Percentiles rank a stretch among this genome's conserved stretches.
phyloP scores from a whole-genome alignment of 2,888 invertebrate genomes.

The Octonoba sinensis region DNA sequence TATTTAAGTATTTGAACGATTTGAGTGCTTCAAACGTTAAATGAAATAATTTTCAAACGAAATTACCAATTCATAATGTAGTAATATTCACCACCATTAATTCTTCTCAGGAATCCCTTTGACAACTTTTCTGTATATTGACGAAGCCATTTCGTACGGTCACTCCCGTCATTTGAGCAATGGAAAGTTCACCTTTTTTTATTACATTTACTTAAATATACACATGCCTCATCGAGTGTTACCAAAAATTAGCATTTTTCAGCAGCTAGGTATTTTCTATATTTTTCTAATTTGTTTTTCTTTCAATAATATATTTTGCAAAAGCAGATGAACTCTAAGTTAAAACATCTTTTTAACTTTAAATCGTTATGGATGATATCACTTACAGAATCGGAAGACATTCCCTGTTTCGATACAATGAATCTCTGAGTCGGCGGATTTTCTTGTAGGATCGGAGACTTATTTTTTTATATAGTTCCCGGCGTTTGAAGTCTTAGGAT shows the following conservation, averaged over 20 bases:
- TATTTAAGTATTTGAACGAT: too few relatives aligned
- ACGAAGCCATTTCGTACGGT: conserved; percentile 4
- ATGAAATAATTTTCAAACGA: too few relatives aligned
- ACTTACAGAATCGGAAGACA: neutral
- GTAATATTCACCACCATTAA: too few relatives aligned
- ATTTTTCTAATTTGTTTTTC: conserved; percentile 1
- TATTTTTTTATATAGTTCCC: too few relatives aligned
- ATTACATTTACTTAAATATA: conserved; percentile 5
- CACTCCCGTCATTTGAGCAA: conserved; percentile 4
- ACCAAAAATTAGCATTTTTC: neutral
- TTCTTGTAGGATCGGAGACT: too few relatives aligned
- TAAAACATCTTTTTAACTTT: conserved; percentile 4
- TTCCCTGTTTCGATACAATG: neutral
- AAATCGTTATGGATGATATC: conserved; percentile 8
- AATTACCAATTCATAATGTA: too few relatives aligned
- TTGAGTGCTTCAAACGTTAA: too few relatives aligned
- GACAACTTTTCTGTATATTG: neutral
- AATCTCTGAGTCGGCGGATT: too few relatives aligned
- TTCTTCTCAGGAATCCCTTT: neutral
- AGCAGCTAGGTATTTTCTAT: neutral
- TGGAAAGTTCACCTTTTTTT: neutral
- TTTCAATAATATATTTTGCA: neutral
- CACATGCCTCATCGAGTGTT: neutral
- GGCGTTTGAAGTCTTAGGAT: too few relatives aligned
- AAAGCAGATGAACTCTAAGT: conserved; percentile 12